phyloP scores from a whole-genome alignment of 2,113 vertebrate species.

The Larimichthys polyactis region DNA sequence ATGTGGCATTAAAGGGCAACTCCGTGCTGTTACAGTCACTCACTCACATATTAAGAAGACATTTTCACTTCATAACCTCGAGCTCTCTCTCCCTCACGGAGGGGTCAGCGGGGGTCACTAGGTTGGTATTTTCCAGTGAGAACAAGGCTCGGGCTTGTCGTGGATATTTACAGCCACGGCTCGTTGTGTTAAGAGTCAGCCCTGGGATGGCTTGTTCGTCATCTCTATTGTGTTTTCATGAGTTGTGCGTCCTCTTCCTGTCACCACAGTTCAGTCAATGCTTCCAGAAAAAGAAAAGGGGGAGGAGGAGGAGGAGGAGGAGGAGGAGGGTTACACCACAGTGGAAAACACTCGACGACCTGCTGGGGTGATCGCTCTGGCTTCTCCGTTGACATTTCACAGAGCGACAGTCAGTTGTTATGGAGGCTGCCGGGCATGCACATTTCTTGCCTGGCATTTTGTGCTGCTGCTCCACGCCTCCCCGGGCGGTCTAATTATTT shows the following conservation, averaged over 20 bases:
- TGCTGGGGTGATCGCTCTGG: constrained; percentile 44
- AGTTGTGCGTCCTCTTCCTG: constrained; percentile 68
- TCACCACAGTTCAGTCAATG: constrained; percentile 51
- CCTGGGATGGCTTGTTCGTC: constrained; percentile 42
- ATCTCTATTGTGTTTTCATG: constrained; percentile 54
- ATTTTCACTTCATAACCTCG: constrained; percentile 42
- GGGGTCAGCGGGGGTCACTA: constrained; percentile 30
- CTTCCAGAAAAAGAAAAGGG: constrained; percentile 50
- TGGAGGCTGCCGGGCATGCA: constrained; percentile 36
- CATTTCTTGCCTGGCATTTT: constrained; percentile 35
- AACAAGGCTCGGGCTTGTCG: neutral
- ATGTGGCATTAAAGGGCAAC: constrained; percentile 30
- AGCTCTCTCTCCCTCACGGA: neutral
- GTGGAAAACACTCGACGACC: constrained; percentile 57
- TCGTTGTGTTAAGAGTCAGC: constrained; percentile 18
- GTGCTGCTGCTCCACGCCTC: constrained; percentile 13
- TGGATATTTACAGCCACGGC: neutral
- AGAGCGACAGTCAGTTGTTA: constrained; percentile 58
- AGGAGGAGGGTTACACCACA: constrained; percentile 16
- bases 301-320: constrained; percentile 42
- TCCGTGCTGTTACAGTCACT: constrained; percentile 38
- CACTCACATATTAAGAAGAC: constrained; percentile 42
- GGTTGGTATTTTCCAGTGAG: constrained; percentile 6
- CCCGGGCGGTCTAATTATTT: constrained; percentile 40
- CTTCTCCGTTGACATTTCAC: constrained; percentile 60